A percentile compares a stretch with the other conserved stretches of the same genome.
Evolutionary conservation across 2,888 invertebrate genomes (phyloP).

Genomic region (Mesopsocus fuscifrons): DNA sequence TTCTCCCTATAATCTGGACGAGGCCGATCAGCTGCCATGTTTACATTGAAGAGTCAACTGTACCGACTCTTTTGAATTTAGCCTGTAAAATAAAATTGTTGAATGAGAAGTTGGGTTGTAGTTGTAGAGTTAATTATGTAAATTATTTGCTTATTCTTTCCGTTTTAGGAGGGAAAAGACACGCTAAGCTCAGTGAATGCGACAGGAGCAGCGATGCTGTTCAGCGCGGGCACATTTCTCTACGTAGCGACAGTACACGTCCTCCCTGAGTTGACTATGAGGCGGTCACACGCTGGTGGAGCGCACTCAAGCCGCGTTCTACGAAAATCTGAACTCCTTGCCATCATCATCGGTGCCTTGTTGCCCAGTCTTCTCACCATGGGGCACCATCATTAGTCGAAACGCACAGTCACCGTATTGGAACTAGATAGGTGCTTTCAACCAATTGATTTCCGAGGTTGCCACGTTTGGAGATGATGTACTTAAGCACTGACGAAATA

Average conservation of each 20-base stretch:
- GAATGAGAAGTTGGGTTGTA: no score
- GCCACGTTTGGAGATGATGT: no score
- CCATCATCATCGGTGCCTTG: constrained; percentile 70
- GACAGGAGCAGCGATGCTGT: constrained; percentile 94
- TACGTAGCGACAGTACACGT: constrained; percentile 99
- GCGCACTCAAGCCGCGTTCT: constrained; percentile 25
- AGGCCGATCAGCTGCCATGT: no score
- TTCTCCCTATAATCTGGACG: no score
- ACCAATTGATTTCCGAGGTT: no score
- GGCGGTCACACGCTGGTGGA: constrained; percentile 25
- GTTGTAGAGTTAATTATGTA: no score
- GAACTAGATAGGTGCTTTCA: not conserved
- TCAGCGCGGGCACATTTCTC: constrained; percentile 96
- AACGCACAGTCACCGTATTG: no score
- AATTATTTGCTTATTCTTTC: constrained; percentile 6
- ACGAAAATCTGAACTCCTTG: constrained; percentile 55
- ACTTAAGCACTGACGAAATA: no score
- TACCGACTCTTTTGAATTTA: no score
- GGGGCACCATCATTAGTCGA: constrained; percentile 64
- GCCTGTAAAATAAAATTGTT: constrained; percentile 7
- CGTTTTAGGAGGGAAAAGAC: constrained; percentile 69
- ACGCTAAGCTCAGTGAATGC: constrained; percentile 75
- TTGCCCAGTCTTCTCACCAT: constrained; percentile 77
- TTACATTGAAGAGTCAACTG: no score
- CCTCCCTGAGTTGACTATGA: constrained; percentile 73